These are phyloP conservation scores for Phortica variegata DNA, from an alignment of 1,140 invertebrate species.

Conservation along the genomic window DNA sequence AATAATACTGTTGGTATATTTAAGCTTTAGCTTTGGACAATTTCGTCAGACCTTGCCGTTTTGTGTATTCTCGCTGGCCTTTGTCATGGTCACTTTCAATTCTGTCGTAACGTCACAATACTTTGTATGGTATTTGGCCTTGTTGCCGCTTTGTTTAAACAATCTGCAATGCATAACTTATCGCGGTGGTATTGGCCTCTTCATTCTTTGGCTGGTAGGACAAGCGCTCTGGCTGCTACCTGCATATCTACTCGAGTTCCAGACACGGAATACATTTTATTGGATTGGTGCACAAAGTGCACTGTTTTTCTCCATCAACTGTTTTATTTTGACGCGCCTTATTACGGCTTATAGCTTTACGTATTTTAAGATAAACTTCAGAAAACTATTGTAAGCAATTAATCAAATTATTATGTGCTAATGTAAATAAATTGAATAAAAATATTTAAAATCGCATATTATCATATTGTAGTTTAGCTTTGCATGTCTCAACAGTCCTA, in stretches of 20 bases:
- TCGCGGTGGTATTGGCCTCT: constrained; percentile 58
- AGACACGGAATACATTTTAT: constrained; percentile 77
- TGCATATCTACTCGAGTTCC: constrained; percentile 91
- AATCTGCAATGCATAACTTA: constrained; percentile 62
- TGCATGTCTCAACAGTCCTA: no score
- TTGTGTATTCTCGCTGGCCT: constrained; percentile 80
- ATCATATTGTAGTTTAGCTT: no score
- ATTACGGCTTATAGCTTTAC: constrained; percentile 62
- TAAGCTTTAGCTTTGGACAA: constrained; percentile 71
- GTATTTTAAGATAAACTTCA: constrained; percentile 35
- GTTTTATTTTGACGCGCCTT: constrained; percentile 70
- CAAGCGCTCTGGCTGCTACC: constrained; percentile 87
- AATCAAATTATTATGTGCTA: background rate
- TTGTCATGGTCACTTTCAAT: constrained; percentile 91
- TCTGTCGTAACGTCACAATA: constrained; percentile 97
- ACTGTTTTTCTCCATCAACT: constrained; percentile 76
- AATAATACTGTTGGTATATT: constrained; percentile 67
- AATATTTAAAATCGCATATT: background rate
- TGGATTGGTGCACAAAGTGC: constrained; percentile 77
- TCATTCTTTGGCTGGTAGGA: constrained; percentile 71
- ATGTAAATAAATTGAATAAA: background rate
- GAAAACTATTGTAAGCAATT: constrained; percentile 37
- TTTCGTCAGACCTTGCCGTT: constrained; percentile 74
- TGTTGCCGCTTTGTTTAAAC: constrained; percentile 77
- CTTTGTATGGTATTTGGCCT: constrained; percentile 93